Evolutionary conservation across 92 coral and sea anemone species (phyloP), one percentile per base, ranked within the genome.

Genomic region (Palythoa caribaeorum): DNA sequence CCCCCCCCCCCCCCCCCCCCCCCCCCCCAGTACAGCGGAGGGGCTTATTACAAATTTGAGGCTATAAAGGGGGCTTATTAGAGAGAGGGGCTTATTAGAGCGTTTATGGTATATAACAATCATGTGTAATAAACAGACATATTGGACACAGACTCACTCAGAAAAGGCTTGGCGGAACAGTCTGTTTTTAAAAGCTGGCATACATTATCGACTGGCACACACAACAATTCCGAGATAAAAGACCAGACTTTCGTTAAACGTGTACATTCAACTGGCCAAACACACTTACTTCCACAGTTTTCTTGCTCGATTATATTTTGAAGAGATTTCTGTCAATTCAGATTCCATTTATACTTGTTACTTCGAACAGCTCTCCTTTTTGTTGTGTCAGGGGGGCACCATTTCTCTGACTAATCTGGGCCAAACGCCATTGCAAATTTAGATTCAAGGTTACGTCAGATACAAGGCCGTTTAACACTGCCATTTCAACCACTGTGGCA

Each of bases 361-460:
- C 85, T 59, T 79, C 73, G 71, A 79, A 39, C 11, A 79, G 69
- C 39, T 57, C 73, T 19, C 70, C 73, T 12, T 57, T 47, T 16
- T 47, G 85, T 59, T 72, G 20, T 47, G 48, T 59, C 53, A 77
- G 55, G 35, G 4, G 60, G 12, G 20, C 83, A 48, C 40, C 16
- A 10, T 77, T 17, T 77, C 63, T n/a, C 62, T 77, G 19, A 36
- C 83, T 13, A 79, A 79, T 79, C 73, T 79, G 85, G 48, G 73
- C 9, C 53, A 79, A 68, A 28, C 51, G 85, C 71, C 71, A 0
- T 47, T 13, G 85, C 71, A 79, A 59, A 59, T 68, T 79, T 39
- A 55, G 68, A 68, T 47, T 39, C 47, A 47, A 21, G 44, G 19
- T 37, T 14, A 38, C 35, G 50, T 79, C 66, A 79, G 85, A 37